Evolutionary conservation across 2,113 vertebrate genomes (phyloP).

Genomic region (Poeciliopsis turrubarensis): DNA sequence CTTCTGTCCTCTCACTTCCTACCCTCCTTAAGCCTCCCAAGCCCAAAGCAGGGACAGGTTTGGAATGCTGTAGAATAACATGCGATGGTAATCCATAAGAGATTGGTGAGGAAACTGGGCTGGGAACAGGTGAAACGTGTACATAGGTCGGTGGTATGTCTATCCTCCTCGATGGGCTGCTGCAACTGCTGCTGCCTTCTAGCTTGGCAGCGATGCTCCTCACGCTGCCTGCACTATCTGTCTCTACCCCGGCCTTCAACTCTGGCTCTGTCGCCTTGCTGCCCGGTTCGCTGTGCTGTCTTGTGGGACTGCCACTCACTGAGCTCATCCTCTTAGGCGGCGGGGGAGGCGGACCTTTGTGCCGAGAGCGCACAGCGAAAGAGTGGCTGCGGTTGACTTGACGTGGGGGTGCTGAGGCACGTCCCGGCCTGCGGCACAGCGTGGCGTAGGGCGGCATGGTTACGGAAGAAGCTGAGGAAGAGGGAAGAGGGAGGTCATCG

Average conservation of each 20-base stretch:
- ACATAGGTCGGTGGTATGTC: slow-evolving; percentile 47
- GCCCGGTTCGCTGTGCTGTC: slow-evolving; percentile 49
- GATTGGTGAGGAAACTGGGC: slow-evolving; percentile 18
- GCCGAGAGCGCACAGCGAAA: slow-evolving; percentile 85
- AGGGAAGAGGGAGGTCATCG: slow-evolving; percentile 27
- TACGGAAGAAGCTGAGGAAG: slow-evolving; percentile 47
- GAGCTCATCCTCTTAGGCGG: slow-evolving; percentile 91
- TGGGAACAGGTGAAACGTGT: slow-evolving; percentile 33
- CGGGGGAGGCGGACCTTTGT: slow-evolving; percentile 83
- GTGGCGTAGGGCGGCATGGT: slow-evolving; percentile 88
- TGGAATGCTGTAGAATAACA: slow-evolving; percentile 34
- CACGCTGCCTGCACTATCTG: slow-evolving; percentile 36
- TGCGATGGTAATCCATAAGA: slow-evolving; percentile 17
- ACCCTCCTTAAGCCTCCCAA: slow-evolving; percentile 78
- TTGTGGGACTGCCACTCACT: slow-evolving; percentile 48
- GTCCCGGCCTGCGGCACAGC: slow-evolving; percentile 84
- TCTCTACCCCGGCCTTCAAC: slow-evolving; percentile 21
- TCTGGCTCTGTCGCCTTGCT: rapidly evolving
- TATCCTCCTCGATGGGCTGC: slow-evolving; percentile 42
- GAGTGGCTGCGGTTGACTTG: slow-evolving; percentile 91
- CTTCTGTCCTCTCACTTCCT: slow-evolving; percentile 69
- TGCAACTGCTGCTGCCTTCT: slow-evolving; percentile 56
- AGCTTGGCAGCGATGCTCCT: slow-evolving; percentile 74
- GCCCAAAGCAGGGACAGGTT: slow-evolving; percentile 52
- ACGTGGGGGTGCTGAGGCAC: slow-evolving; percentile 34